Evolutionary conservation across 2,797 vertebrate genomes (phyloP).

Genomic region (Podarcis siculus): DNA sequence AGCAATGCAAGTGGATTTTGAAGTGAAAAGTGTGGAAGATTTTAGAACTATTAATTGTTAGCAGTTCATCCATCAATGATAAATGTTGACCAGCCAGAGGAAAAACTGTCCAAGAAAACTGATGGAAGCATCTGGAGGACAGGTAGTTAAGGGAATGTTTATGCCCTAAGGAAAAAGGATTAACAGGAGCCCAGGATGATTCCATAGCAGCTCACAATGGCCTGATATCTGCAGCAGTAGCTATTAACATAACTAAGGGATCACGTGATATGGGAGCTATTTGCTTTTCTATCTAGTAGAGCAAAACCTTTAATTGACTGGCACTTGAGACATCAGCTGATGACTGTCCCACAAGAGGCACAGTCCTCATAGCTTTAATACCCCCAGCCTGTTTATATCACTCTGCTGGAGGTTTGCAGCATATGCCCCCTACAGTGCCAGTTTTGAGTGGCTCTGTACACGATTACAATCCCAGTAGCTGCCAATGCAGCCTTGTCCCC

Average conservation of each 20-base stretch:
- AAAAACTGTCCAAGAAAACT: neutral
- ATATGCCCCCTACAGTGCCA: slow-evolving; percentile 12
- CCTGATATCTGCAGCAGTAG: slow-evolving; percentile 30
- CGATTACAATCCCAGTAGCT: neutral
- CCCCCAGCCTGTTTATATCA: slow-evolving; percentile 3
- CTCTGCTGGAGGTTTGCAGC: slow-evolving; percentile 15
- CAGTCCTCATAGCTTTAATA: neutral
- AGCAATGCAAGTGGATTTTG: neutral
- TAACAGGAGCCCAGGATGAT: neutral
- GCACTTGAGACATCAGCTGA: neutral
- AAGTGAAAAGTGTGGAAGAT: neutral
- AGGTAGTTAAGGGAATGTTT: neutral
- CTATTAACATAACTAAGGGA: neutral
- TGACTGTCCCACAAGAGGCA: neutral
- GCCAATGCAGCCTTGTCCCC: slow-evolving; percentile 11
- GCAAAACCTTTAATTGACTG: neutral
- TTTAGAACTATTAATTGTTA: neutral
- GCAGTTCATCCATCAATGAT: neutral
- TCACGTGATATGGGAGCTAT: neutral
- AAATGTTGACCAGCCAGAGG: neutral
- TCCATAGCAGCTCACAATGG: neutral
- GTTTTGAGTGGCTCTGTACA: neutral
- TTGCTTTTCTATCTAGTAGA: neutral
- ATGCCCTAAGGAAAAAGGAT: neutral
- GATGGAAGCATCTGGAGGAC: neutral